Evolutionary conservation across 2,113 vertebrate species (phyloP), one percentile per base, ranked within the genome.

Genomic region (Urocolius indicus): DNA sequence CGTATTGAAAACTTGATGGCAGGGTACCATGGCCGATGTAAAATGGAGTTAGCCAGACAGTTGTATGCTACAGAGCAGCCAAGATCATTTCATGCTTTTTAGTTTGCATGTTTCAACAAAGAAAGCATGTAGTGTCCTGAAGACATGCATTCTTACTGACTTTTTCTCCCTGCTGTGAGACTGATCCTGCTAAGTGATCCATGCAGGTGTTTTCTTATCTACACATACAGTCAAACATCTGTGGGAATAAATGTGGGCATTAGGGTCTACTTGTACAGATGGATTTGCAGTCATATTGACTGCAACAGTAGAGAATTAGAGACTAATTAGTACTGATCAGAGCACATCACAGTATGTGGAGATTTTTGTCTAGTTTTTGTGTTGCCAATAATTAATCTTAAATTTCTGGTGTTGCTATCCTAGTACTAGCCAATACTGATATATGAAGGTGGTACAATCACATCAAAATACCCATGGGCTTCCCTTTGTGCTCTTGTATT

Each of bases 191-290:
- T 84, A 90, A 94, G 92, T 81, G 92, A 96, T 95, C 90, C 79
- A 59, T 83, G 85, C 94, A 96, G 94, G 94, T 95, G 93, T 93
- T 95, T 74, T 26, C 93, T 95, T 96, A 96, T 86, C 94, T 93
- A 16, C 65, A 74, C 43, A 65, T 24, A 22, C 69, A 95, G 74
- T 69, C 81, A 94, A 67, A 94, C 4, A 0, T 89, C 84, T 83
- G 27, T 36, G 30, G 16, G 45, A 79, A 67, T 90, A 81, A 75
- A 86, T 75, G 43, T 75, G 75, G 57, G 26, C 52, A 80, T 57
- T 84, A 57, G 71, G 30, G 59, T 63, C 92, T 81, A 24, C 52
- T 66, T 80, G 34, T 29, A 55, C 51, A 63, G 67, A 65, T 54
- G 52, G 27, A 62, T 90, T 86, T 80, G 51, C 34, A 74, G 46